Base-by-base conservation (phyloP, 2,888 invertebrate species). In the Taphrorychus bicolor region DNA sequence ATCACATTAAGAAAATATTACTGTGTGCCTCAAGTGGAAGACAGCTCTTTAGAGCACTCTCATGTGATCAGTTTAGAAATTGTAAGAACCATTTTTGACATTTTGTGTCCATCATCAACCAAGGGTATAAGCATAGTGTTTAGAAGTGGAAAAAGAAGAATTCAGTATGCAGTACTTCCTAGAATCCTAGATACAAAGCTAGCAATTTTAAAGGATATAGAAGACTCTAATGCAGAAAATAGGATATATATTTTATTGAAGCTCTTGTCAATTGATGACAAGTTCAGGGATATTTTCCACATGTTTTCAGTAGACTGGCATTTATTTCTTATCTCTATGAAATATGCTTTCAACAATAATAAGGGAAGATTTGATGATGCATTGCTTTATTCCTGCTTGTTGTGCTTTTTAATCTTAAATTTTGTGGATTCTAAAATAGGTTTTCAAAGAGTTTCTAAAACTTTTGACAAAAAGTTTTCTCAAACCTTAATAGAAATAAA, bases 21-120 rank as follows among this genome's bases (percentile, higher is more conserved):
- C 69, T 88, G 88, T 72, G 85, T 85, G 56, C 88, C 90, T 0
- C 92, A 91, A 83, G 87, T 92, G 4, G 93, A 94, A 80, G 88
- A 91, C 78, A 87, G 86, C 74, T 79, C 80, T 2, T 84, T 85
- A 51, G 82, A 85, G 3, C 87, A 90, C 69, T 85, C 89, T 5
- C 87, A 88, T 73, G 75, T 84, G 5, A 84, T 87, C 60, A 85
- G 87, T 23, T 76, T 90, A 69, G 85, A 87, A 11, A 87, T 93
- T 70, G 74, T 93, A 41, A 82, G 84, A 73, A 86, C 87, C 66
- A 86, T 89, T 56, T 89, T 84, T 71, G 78, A 78, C 77, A 81
- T 82, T 57, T 73, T 81, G 59, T 78, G 75, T 11, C 45, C 45
- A 24, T 59, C 59, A 16, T 52, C 56, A 11, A 51, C 66, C 0